A percentile compares a stretch with the other conserved stretches of the same genome.
phyloP scores from a whole-genome alignment of 2,113 vertebrate genomes.

The Microtus richardsoni region DNA sequence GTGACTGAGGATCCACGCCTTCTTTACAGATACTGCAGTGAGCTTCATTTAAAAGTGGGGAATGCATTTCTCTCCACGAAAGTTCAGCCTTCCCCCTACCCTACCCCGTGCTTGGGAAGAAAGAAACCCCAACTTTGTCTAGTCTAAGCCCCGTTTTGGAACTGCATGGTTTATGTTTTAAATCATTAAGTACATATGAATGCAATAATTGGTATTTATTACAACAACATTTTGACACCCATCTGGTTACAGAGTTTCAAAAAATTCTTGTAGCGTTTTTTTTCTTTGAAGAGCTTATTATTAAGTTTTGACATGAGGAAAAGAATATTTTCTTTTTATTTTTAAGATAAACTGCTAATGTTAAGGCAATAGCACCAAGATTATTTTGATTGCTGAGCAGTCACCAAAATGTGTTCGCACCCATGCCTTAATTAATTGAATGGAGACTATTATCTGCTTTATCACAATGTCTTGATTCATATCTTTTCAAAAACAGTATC shows the following conservation, averaged over 20 bases:
- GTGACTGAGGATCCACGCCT: conserved; percentile 60
- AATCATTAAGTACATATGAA: conserved; percentile 85
- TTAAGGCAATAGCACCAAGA: conserved; percentile 83
- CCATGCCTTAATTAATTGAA: conserved; percentile 81
- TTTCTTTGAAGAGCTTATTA: conserved; percentile 85
- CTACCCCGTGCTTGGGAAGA: conserved; percentile 76
- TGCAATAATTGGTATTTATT: conserved; percentile 87
- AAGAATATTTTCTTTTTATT: conserved; percentile 82
- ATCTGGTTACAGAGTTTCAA: conserved; percentile 86
- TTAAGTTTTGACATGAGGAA: conserved; percentile 83
- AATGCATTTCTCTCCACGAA: background rate
- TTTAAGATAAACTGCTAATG: conserved; percentile 83
- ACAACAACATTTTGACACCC: conserved; percentile 86
- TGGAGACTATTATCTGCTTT: conserved; percentile 83
- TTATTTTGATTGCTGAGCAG: conserved; percentile 83
- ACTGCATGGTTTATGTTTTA: conserved; percentile 85
- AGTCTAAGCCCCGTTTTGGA: conserved; percentile 85
- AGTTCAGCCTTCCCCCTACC: conserved; percentile 74
- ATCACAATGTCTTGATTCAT: conserved; percentile 90
- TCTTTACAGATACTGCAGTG: conserved; percentile 36
- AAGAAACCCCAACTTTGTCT: conserved; percentile 83
- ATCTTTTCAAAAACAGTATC: conserved; percentile 95
- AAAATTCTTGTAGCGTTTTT: conserved; percentile 84
- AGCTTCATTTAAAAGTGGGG: conserved; percentile 39
- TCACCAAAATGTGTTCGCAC: conserved; percentile 82